Conservation (phyloP, 2,888 invertebrate species). For the Ariolimax columbianus region DNA sequence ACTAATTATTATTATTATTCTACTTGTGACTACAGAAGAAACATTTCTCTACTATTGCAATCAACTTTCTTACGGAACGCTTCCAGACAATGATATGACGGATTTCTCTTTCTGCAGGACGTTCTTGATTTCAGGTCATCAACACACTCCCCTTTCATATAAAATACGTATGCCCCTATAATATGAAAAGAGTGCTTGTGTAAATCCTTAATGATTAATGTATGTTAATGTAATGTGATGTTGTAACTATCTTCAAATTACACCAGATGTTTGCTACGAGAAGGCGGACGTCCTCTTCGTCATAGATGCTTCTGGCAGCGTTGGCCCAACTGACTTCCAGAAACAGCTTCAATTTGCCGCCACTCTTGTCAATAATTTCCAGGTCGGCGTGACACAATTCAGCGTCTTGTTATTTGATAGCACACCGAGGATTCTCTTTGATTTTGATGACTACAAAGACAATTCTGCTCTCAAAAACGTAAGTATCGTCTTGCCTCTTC, state of each 20-base stretch:
- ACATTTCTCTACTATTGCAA: too few relatives aligned
- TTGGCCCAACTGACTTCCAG: background rate
- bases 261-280: constrained; percentile 1
- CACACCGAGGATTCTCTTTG: background rate
- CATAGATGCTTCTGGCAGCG: constrained; percentile 16
- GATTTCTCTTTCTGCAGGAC: too few relatives aligned
- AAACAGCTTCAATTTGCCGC: constrained; percentile 27
- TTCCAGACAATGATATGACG: too few relatives aligned
- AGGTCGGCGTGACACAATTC: background rate
- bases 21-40: too few relatives aligned
- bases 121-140: too few relatives aligned
- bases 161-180: too few relatives aligned
- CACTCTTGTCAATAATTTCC: background rate
- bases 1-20: too few relatives aligned
- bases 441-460: constrained; percentile 5
- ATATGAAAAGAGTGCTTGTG: too few relatives aligned
- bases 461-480: background rate
- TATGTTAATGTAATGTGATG: background rate
- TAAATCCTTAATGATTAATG: too few relatives aligned
- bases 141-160: too few relatives aligned
- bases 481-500: background rate
- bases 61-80: too few relatives aligned
- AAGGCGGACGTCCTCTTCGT: constrained; percentile 28
- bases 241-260: background rate
- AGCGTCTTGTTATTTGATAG: constrained; percentile 4